Evolutionary conservation across 1,140 invertebrate species (phyloP).

Genomic region (Cherax destructor): DNA sequence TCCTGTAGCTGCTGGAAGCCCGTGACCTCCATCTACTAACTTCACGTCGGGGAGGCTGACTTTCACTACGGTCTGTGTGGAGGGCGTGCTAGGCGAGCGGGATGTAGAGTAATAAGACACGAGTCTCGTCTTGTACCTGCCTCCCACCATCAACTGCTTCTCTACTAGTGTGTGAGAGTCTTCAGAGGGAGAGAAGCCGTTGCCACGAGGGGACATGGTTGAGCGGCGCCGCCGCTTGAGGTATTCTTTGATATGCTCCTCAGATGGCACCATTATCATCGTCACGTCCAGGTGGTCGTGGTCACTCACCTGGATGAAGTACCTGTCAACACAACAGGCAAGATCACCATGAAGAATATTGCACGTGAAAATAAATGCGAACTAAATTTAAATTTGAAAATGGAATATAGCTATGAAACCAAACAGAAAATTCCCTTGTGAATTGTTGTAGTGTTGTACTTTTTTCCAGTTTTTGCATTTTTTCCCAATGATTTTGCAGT

Average conservation of each 20-base stretch:
- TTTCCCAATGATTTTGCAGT: too few relatives aligned
- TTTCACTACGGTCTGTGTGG: conserved; percentile 14
- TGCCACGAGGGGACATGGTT: conserved; percentile 16
- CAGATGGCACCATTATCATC: conserved; percentile 19
- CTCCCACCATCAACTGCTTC: conserved; percentile 54
- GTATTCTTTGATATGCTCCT: conserved; percentile 27
- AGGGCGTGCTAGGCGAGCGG: neutral
- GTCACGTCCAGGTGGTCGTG: conserved; percentile 30
- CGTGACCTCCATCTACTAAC: conserved; percentile 8
- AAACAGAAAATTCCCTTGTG: too few relatives aligned
- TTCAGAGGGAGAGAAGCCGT: neutral
- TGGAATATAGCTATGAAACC: too few relatives aligned
- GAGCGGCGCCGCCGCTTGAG: conserved; percentile 24
- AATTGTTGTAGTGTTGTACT: too few relatives aligned
- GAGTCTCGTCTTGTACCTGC: conserved; percentile 7
- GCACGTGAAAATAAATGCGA: too few relatives aligned
- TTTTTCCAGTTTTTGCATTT: too few relatives aligned
- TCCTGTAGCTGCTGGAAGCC: conserved; percentile 6
- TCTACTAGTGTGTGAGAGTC: conserved; percentile 42
- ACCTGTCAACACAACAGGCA: conserved; percentile 11
- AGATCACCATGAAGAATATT: too few relatives aligned
- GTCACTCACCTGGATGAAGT: conserved; percentile 42
- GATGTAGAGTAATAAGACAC: neutral
- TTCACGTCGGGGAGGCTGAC: conserved; percentile 35
- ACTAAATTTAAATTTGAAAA: too few relatives aligned